A percentile compares a stretch with the other conserved stretches of the same genome.
phyloP scores from a whole-genome alignment of 2,888 invertebrate genomes.

The Mimumesa dahlbomi region DNA sequence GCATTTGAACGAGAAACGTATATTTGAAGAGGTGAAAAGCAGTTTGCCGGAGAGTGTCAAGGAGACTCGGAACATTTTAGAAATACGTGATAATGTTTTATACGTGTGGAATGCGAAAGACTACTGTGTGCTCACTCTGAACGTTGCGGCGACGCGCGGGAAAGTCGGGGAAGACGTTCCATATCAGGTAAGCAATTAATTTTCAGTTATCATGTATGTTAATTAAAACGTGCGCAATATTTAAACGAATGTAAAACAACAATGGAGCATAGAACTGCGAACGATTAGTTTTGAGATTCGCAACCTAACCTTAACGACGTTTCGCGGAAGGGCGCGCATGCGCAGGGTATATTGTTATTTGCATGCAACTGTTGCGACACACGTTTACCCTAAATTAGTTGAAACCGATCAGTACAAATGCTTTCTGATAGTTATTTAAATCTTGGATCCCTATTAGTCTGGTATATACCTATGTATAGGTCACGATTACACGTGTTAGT shows the following conservation, averaged over 20 bases:
- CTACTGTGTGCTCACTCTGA: slow-evolving; percentile 84
- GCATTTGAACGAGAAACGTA: slow-evolving; percentile 83
- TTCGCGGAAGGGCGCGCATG: slow-evolving; percentile 15
- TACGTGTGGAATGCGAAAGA: slow-evolving; percentile 86
- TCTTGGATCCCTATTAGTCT: too few species aligned
- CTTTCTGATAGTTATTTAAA: too few species aligned
- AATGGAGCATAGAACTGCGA: neutral
- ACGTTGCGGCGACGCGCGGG: slow-evolving; percentile 82
- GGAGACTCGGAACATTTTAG: slow-evolving; percentile 85
- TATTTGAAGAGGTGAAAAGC: slow-evolving; percentile 84
- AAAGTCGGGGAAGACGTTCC: slow-evolving; percentile 81
- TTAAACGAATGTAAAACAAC: neutral
- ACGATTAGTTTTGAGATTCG: neutral
- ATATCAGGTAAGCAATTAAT: slow-evolving; percentile 82
- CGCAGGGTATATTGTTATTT: neutral
- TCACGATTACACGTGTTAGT: too few species aligned
- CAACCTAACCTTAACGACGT: slow-evolving; percentile 11
- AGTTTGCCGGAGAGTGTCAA: slow-evolving; percentile 82
- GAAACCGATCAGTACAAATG: too few species aligned
- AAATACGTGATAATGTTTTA: slow-evolving; percentile 85
- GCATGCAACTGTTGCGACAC: too few species aligned
- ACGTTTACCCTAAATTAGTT: too few species aligned
- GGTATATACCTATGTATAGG: too few species aligned
- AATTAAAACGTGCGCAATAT: neutral
- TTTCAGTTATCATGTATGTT: neutral